Percentiles rank a stretch among this genome's conserved stretches.
These are phyloP conservation scores for Syngnathus rostellatus DNA, from an alignment of 2,797 vertebrate genomes.

Conservation along the genomic window DNA sequence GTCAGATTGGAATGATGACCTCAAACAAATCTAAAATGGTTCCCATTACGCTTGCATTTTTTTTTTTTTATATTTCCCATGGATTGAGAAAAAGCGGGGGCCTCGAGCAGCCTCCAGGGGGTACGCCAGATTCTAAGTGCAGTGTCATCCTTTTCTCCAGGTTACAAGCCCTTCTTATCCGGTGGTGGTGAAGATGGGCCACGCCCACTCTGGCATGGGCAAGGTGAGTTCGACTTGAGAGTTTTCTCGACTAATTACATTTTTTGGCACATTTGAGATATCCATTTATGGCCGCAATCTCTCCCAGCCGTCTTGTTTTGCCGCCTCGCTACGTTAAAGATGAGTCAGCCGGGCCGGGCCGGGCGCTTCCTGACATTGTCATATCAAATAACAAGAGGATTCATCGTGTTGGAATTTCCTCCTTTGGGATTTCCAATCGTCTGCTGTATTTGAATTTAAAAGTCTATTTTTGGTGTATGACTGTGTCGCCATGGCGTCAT, in stretches of 20 bases:
- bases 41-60: neutral
- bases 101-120: neutral
- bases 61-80: neutral
- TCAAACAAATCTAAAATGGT: neutral
- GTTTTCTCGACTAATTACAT: too few species aligned
- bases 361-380: neutral
- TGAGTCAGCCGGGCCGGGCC: neutral
- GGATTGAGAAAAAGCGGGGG: neutral
- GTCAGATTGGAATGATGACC: neutral
- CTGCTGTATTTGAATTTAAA: neutral
- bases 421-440: neutral
- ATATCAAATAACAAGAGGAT: neutral
- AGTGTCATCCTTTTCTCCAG: constrained; percentile 65
- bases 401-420: neutral
- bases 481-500: constrained; percentile 20
- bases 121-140: neutral
- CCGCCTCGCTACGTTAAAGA: neutral
- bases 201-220: constrained; percentile 90
- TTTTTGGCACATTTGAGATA: too few species aligned
- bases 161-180: constrained; percentile 77
- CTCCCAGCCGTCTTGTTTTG: neutral
- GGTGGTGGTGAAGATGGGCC: constrained; percentile 91
- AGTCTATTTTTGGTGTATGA: neutral
- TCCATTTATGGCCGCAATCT: neutral
- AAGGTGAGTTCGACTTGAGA: constrained; percentile 71